phyloP scores from a whole-genome alignment of 2,797 vertebrate species.

The Cossypha caffra region DNA sequence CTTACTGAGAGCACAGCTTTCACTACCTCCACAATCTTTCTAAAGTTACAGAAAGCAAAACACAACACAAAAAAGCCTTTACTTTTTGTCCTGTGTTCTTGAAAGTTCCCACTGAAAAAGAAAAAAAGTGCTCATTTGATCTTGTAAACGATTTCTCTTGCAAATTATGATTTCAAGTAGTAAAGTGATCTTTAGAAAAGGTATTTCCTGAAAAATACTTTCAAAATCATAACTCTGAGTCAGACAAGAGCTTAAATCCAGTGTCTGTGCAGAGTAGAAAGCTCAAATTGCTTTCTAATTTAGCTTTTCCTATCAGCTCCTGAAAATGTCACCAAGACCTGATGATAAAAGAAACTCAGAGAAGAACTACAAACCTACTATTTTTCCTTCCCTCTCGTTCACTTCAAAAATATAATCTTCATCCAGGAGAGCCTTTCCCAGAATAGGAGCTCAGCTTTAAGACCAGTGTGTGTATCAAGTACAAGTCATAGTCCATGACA shows the following conservation, averaged over 20 bases:
- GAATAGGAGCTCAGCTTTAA: neutral
- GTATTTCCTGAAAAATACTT: slow-evolving; percentile 42
- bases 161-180: slow-evolving; percentile 49
- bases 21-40: neutral
- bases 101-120: neutral
- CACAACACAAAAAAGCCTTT: neutral
- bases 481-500: neutral
- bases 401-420: neutral
- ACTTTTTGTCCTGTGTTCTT: neutral
- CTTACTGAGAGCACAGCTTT: neutral
- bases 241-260: neutral
- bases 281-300: slow-evolving; percentile 19
- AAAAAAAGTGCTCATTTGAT: neutral
- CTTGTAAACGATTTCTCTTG: slow-evolving; percentile 17
- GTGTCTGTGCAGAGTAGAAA: neutral
- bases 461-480: neutral
- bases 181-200: slow-evolving; percentile 39
- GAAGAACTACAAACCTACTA: neutral
- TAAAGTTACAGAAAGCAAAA: neutral
- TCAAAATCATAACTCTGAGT: slow-evolving; percentile 19
- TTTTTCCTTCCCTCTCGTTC: fast-evolving
- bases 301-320: neutral
- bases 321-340: slow-evolving; percentile 23
- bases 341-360: neutral
- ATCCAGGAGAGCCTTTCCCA: neutral